Conservation (phyloP, 2,113 vertebrate genomes). For the Pongo pygmaeus region DNA sequence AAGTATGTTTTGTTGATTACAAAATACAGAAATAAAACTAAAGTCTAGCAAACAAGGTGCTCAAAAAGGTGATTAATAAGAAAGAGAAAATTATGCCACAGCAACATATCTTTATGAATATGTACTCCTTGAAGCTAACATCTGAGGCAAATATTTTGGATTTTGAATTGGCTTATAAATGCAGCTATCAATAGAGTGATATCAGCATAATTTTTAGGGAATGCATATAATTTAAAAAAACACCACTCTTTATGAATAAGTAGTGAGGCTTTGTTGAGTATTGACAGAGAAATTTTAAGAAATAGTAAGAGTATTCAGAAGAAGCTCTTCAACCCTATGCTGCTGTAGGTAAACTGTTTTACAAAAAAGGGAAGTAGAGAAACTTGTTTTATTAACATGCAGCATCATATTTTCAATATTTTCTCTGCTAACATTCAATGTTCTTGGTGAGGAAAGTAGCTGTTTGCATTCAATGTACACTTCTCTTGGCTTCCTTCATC, state of each 20-base stretch:
- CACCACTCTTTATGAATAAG: neutral
- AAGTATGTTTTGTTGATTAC: constrained; percentile 62
- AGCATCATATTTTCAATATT: constrained; percentile 22
- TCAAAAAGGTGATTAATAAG: constrained; percentile 54
- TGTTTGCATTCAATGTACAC: constrained; percentile 57
- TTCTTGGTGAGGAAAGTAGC: constrained; percentile 66
- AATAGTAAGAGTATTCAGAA: neutral
- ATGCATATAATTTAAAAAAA: neutral
- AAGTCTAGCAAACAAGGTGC: constrained; percentile 55
- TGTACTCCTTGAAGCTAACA: constrained; percentile 66
- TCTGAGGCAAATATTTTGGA: constrained; percentile 75
- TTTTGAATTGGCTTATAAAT: constrained; percentile 55
- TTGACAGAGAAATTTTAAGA: neutral
- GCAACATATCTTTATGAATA: constrained; percentile 63
- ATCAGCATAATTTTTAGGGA: constrained; percentile 15
- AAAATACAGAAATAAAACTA: constrained; percentile 56
- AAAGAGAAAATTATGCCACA: constrained; percentile 52
- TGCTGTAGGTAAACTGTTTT: constrained; percentile 53
- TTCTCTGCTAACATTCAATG: constrained; percentile 72
- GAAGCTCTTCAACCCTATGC: neutral
- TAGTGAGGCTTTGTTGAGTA: neutral
- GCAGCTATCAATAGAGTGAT: neutral
- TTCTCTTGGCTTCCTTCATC: constrained; percentile 70
- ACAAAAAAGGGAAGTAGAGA: neutral
- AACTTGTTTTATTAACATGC: neutral